phyloP scores from a whole-genome alignment of 2,888 invertebrate species.

The Dermolepida albohirtum region DNA sequence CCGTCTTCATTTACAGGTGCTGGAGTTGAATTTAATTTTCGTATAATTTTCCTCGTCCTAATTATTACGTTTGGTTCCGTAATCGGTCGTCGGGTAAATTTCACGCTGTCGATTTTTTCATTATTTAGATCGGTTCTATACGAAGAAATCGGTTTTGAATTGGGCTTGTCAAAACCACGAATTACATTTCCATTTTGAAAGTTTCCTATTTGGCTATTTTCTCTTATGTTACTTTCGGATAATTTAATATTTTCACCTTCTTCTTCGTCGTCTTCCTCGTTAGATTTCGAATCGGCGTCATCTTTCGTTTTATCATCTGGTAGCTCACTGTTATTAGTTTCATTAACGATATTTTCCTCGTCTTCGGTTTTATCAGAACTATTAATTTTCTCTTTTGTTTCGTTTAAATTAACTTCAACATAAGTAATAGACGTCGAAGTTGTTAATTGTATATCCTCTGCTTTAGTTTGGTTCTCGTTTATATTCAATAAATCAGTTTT shows the following conservation, averaged over 20 bases:
- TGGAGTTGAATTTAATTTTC: constrained; percentile 56
- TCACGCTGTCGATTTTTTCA: constrained; percentile 32
- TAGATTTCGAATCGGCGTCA: constrained; percentile 49
- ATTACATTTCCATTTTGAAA: constrained; percentile 48
- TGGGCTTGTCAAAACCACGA: constrained; percentile 43
- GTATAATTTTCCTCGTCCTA: constrained; percentile 60
- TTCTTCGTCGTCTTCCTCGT: constrained; percentile 50
- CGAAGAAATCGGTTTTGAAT: constrained; percentile 22
- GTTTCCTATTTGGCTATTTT: constrained; percentile 59
- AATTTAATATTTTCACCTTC: constrained; percentile 64
- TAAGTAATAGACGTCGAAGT: constrained; percentile 6
- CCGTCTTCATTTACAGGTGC: constrained; percentile 23
- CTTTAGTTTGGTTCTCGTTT: constrained; percentile 31
- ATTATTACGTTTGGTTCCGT: constrained; percentile 55
- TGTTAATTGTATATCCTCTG: constrained; percentile 18
- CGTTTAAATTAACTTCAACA: constrained; percentile 26
- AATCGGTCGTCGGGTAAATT: constrained; percentile 15
- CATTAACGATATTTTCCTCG: constrained; percentile 22
- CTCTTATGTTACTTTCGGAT: constrained; percentile 63
- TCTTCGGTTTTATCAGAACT: constrained; percentile 2
- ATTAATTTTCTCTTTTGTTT: constrained; percentile 13
- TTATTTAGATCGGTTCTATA: constrained; percentile 17
- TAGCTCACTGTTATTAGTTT: constrained; percentile 23
- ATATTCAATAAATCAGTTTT: constrained; percentile 25
- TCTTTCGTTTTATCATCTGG: constrained; percentile 46